phyloP scores from a whole-genome alignment of 2,113 vertebrate species.

The Gymnocephalus cernua region DNA sequence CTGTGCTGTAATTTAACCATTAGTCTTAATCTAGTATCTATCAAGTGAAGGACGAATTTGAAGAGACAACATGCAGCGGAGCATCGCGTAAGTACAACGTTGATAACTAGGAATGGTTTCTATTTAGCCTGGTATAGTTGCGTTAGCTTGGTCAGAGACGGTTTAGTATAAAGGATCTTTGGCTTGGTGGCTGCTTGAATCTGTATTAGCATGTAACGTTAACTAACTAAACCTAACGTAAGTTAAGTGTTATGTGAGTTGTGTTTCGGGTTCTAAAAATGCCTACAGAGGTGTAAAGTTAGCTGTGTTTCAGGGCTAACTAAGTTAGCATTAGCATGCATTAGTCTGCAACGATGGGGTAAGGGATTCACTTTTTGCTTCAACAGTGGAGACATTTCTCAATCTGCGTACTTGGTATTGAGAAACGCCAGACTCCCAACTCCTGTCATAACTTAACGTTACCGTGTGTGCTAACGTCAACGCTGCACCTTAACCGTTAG shows the following conservation, averaged over 20 bases:
- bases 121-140: neutral
- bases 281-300: rapidly evolving
- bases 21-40: neutral
- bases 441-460: neutral
- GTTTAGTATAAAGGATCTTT: too few relatives aligned
- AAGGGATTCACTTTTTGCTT: neutral
- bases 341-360: neutral
- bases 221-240: too few relatives aligned
- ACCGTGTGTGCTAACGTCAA: too few relatives aligned
- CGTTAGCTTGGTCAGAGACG: constrained; percentile 6
- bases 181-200: neutral
- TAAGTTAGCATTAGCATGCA: constrained; percentile 4
- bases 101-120: rapidly evolving
- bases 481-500: neutral
- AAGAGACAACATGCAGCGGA: constrained; percentile 81
- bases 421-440: neutral
- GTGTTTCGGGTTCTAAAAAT: neutral
- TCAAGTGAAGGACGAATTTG: neutral
- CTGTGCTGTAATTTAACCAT: neutral
- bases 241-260: neutral
- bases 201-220: neutral
- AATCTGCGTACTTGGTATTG: too few relatives aligned
- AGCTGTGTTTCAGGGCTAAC: neutral
- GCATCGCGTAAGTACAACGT: constrained; percentile 81
- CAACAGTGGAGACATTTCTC: neutral